Conservation (phyloP, 2,113 vertebrate species). For the Motacilla alba region DNA sequence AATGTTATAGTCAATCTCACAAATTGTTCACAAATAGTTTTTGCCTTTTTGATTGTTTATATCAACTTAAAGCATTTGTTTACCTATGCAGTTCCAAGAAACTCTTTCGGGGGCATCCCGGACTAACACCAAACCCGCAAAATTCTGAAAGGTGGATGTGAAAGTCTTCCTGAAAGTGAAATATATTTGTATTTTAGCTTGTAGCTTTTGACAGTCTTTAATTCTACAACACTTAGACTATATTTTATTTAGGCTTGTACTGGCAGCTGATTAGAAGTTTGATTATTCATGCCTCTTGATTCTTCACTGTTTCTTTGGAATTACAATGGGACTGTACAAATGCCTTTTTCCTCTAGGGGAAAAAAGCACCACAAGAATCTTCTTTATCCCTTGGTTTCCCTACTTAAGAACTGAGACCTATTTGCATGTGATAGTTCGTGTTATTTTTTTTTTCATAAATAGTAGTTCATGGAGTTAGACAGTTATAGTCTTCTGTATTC, state of each 20-base stretch:
- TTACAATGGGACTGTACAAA: not conserved
- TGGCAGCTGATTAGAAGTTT: not conserved
- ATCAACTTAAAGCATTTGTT: not conserved
- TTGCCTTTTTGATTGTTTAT: not conserved
- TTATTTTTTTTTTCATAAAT: not conserved
- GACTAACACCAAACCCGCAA: not conserved
- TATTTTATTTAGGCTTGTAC: not conserved
- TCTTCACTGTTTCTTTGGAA: not conserved
- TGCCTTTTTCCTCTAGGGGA: not conserved
- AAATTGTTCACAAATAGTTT: not conserved
- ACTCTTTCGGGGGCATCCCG: not conserved
- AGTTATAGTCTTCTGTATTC: not conserved
- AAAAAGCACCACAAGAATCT: not conserved
- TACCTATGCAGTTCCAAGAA: not conserved
- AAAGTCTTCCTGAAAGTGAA: not conserved
- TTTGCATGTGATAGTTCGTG: not conserved
- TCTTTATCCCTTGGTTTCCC: not conserved
- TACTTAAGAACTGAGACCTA: not conserved
- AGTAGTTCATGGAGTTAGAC: not conserved
- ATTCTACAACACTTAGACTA: not conserved
- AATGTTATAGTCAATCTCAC: not conserved
- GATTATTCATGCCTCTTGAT: slow-evolving; percentile 21
- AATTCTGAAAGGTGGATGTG: not conserved
- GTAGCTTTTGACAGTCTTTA: not conserved
- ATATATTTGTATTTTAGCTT: not conserved